Evolutionary conservation across 2,797 vertebrate genomes (phyloP), one percentile per base, ranked within the genome.

Genomic region (Pteropus rufus): DNA sequence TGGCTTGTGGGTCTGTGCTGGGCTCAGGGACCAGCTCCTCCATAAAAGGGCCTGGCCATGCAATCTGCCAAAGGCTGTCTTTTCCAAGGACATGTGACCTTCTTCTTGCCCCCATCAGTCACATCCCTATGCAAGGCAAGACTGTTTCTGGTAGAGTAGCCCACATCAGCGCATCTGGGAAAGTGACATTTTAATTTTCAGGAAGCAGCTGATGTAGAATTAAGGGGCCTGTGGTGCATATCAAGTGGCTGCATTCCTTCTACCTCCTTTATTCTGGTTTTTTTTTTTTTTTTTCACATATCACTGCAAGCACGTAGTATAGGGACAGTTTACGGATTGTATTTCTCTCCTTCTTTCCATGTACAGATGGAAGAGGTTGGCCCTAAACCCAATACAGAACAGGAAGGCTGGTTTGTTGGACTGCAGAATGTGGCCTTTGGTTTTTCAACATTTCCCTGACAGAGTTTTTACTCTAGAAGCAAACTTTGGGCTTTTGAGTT

Each of bases 141-240:
- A 26, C 54, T 58, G 64, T 49, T 89, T 46, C 44, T 0, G 0
- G 41, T 18, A 60, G 5, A 52, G 70, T 26, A 80, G 88, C 29
- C 39, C 31, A 19, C 9, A 49, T 67, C 23, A 16, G 5, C 10
- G 21, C 82, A 46, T 77, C 60, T 82, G 64, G 52, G 60, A 58
- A 75, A 88, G 65, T 9, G 62, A 21, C 11, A 9, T 69, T 84
- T 67, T 64, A 52, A 80, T 64, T 79, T 70, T 64, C 77, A 80
- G 56, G 80, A 88, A 88, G 19, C 64, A 62, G 49, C 70, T 62
- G 39, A 62, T 79, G 56, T n/a, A 81, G 52, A 60, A 72, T 86
- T 65, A 19, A 41, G 83, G 41, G 44, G 16, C 41, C 62, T 81
- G 26, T 1, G 31, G 77, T 58, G 5, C 70, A 26, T 10, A 26